Evolutionary conservation across 2,113 vertebrate genomes (phyloP).

Genomic region (Vulpes lagopus): DNA sequence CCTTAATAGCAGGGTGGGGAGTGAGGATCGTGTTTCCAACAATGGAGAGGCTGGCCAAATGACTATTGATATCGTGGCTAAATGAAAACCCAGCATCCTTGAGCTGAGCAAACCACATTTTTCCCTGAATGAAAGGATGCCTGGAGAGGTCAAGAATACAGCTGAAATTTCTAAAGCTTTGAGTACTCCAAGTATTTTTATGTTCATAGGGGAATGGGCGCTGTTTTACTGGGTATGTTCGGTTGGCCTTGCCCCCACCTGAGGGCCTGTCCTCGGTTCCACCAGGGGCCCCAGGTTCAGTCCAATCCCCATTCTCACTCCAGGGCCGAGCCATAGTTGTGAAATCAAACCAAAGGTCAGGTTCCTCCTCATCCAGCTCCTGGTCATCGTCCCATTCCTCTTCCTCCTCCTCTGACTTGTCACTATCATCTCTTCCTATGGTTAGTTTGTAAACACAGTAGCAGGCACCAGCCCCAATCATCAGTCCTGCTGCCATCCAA

Average conservation of each 20-base stretch:
- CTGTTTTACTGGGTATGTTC: constrained; percentile 63
- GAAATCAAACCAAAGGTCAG: constrained; percentile 69
- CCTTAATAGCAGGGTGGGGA: not conserved
- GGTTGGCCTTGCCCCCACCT: constrained; percentile 76
- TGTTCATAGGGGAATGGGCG: constrained; percentile 76
- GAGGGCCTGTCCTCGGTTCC: constrained; percentile 65
- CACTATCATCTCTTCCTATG: constrained; percentile 60
- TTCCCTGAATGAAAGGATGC: constrained; percentile 48
- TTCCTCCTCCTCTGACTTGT: constrained; percentile 68
- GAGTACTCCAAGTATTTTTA: constrained; percentile 66
- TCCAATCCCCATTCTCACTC: constrained; percentile 72
- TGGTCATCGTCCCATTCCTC: constrained; percentile 65
- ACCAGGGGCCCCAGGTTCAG: constrained; percentile 67
- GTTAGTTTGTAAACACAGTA: constrained; percentile 80
- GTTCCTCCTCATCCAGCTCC: constrained; percentile 66
- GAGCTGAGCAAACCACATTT: not conserved
- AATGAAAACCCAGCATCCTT: not conserved
- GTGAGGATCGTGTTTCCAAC: not conserved
- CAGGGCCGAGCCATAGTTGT: constrained; percentile 70
- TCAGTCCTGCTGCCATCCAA: constrained; percentile 80
- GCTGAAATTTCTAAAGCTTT: constrained; percentile 50
- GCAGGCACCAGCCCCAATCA: constrained; percentile 81
- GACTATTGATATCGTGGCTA: not conserved
- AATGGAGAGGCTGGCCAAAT: constrained; percentile 2
- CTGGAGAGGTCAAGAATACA: not conserved